Conservation (phyloP, 1,140 invertebrate species). For the Galleria mellonella region DNA sequence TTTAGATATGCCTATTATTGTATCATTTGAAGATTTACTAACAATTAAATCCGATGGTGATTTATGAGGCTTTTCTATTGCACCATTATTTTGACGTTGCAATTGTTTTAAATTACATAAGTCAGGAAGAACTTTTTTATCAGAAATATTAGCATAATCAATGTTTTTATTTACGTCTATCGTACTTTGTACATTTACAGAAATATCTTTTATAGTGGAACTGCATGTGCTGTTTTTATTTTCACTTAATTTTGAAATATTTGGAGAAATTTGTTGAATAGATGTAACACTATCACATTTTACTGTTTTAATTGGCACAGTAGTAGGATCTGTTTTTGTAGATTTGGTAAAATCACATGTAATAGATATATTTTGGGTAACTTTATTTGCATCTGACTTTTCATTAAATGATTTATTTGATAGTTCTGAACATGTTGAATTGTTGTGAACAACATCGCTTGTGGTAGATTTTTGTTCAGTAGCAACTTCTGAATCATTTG, state of each 20-base stretch:
- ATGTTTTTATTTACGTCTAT: slow-evolving; percentile 12
- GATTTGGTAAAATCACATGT: background rate
- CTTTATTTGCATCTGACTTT: background rate
- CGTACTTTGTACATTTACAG: background rate
- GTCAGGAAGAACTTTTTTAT: too few relatives aligned
- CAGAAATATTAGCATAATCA: background rate
- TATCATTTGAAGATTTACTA: too few relatives aligned
- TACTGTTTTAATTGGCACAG: background rate
- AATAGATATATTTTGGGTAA: background rate
- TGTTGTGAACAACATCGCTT: background rate
- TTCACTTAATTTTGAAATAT: too few relatives aligned
- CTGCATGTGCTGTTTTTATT: too few relatives aligned
- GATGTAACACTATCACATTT: background rate
- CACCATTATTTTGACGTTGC: too few relatives aligned
- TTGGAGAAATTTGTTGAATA: too few relatives aligned
- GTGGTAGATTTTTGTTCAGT: background rate
- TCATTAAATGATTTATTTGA: background rate
- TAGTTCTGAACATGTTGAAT: background rate
- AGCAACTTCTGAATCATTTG: background rate
- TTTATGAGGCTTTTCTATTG: too few relatives aligned
- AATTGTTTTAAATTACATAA: too few relatives aligned
- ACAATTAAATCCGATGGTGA: too few relatives aligned
- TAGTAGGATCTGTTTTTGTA: background rate
- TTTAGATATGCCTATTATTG: too few relatives aligned
- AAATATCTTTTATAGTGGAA: background rate